Percentiles rank a stretch among this genome's conserved stretches.
Evolutionary conservation across 1,140 invertebrate species (phyloP).

Genomic region (Dendroctonus valens): DNA sequence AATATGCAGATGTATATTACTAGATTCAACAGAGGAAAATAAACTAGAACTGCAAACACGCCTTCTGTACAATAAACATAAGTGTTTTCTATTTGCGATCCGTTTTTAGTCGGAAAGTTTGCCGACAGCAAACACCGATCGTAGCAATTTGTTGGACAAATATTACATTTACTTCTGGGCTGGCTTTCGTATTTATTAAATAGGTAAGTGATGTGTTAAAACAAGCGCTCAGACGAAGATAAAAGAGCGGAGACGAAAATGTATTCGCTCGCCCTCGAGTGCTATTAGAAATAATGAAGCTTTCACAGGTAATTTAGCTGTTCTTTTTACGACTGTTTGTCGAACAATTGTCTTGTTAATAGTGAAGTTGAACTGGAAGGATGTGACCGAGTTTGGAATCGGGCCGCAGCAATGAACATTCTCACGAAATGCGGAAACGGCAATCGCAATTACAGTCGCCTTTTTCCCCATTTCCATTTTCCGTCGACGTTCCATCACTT

Average conservation of each 20-base stretch:
- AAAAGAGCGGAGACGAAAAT: constrained; percentile 1
- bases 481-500: too few species aligned
- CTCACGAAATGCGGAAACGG: too few species aligned
- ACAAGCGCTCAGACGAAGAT: constrained; percentile 17
- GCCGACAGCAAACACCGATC: constrained; percentile 14
- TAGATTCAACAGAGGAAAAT: constrained; percentile 11
- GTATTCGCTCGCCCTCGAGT: background rate
- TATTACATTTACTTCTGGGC: constrained; percentile 13
- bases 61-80: constrained; percentile 28
- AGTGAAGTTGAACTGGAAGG: background rate
- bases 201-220: constrained; percentile 26
- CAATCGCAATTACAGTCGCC: too few species aligned
- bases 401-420: too few species aligned
- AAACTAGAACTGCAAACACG: constrained; percentile 33
- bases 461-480: too few species aligned
- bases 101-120: constrained; percentile 30
- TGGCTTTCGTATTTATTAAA: constrained; percentile 22
- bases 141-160: constrained; percentile 33
- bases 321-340: constrained; percentile 11
- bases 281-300: constrained; percentile 12
- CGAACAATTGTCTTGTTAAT: constrained; percentile 4
- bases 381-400: background rate
- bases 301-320: constrained; percentile 16
- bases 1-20: constrained; percentile 24
- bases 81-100: constrained; percentile 37